Evolutionary conservation across 2,113 vertebrate genomes (phyloP).

Genomic region (Phalacrocorax carbo): DNA sequence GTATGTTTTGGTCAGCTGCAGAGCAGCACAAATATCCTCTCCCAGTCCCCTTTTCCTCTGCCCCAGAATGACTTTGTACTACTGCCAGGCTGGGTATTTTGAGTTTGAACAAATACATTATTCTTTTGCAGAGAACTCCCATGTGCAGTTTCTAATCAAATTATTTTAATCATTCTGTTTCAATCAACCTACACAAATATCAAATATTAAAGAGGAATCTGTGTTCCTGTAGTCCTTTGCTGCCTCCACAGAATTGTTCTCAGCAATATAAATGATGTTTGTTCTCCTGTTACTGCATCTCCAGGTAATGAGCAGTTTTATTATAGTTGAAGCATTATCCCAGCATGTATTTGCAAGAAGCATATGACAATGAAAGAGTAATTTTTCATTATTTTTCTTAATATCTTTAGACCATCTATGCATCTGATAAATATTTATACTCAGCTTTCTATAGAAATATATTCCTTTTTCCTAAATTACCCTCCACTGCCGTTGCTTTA

Average conservation of each 20-base stretch:
- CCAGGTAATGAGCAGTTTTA: slow-evolving; percentile 58
- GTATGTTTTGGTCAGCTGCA: background rate
- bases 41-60: background rate
- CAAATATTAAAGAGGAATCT: slow-evolving; percentile 19
- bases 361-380: slow-evolving; percentile 20
- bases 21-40: background rate
- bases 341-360: slow-evolving; percentile 36
- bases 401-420: background rate
- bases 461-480: background rate
- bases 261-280: slow-evolving; percentile 6
- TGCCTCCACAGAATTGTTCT: slow-evolving; percentile 13
- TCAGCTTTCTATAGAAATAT: background rate
- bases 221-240: background rate
- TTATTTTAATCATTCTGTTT: background rate
- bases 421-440: slow-evolving; percentile 45
- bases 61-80: background rate
- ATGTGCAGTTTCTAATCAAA: background rate
- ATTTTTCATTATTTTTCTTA: slow-evolving; percentile 50
- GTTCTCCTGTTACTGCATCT: slow-evolving; percentile 33
- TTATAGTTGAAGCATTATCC: slow-evolving; percentile 43
- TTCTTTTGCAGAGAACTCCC: background rate
- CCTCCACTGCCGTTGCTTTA: background rate
- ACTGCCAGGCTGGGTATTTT: background rate
- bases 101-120: background rate
- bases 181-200: slow-evolving; percentile 3